Percentiles rank a stretch among this genome's conserved stretches.
Evolutionary conservation across 1,140 invertebrate species (phyloP).

Genomic region (Drosophila suzukii): DNA sequence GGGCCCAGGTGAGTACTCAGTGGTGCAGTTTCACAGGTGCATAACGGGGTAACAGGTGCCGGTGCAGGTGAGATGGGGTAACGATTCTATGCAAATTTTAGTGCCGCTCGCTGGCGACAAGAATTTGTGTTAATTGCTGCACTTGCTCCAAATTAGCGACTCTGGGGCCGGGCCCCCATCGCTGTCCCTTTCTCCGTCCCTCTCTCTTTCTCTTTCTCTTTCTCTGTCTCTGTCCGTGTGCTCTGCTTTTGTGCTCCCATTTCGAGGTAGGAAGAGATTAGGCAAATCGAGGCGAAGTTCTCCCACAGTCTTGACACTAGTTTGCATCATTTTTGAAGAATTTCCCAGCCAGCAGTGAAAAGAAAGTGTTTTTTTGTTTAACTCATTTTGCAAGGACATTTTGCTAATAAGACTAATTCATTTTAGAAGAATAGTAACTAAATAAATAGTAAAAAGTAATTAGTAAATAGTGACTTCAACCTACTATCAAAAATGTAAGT

Average conservation of each 20-base stretch:
- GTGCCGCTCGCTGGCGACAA: conserved; percentile 56
- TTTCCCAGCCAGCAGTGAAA: background rate
- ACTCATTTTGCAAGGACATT: background rate
- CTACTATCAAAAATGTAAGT: too few relatives aligned
- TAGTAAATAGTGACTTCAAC: too few relatives aligned
- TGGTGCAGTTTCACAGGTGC: conserved; percentile 2
- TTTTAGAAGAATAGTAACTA: too few relatives aligned
- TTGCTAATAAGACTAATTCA: too few relatives aligned
- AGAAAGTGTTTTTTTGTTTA: background rate
- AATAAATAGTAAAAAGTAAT: too few relatives aligned
- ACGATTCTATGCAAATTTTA: conserved; percentile 78
- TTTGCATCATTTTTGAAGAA: conserved; percentile 6
- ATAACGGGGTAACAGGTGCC: background rate
- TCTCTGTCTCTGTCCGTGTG: conserved; percentile 29
- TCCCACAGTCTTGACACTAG: conserved; percentile 28
- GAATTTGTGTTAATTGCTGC: conserved; percentile 84
- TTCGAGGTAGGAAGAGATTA: conserved; percentile 47
- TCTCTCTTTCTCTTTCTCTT: too few relatives aligned
- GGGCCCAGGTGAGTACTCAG: conserved; percentile 90
- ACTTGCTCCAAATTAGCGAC: conserved; percentile 83
- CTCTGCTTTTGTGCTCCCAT: conserved; percentile 51
- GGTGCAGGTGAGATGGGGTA: conserved; percentile 19
- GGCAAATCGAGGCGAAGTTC: conserved; percentile 45
- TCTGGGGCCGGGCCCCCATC: conserved; percentile 23
- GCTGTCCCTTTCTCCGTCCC: conserved; percentile 11